phyloP scores from a whole-genome alignment of 2,113 vertebrate species.

The Sander vitreus region DNA sequence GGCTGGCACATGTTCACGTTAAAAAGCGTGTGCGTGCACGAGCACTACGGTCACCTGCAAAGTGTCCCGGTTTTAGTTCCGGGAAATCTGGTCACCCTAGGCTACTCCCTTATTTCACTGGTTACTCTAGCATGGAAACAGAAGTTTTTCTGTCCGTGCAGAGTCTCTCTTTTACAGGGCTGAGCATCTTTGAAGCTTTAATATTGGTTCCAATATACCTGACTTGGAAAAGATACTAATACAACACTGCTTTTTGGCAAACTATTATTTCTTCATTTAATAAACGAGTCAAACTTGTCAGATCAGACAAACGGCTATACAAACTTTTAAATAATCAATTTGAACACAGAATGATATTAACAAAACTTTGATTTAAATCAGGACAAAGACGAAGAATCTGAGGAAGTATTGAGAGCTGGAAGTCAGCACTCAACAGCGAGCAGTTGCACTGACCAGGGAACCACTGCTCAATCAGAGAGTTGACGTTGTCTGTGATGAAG shows the following conservation, averaged over 20 bases:
- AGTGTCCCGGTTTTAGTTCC: no score
- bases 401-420: neutral
- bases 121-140: neutral
- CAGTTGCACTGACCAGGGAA: constrained; percentile 91
- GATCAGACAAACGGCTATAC: neutral
- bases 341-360: neutral
- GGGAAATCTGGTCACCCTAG: neutral
- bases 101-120: neutral
- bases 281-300: neutral
- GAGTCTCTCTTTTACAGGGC: neutral
- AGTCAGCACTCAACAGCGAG: neutral
- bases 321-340: neutral
- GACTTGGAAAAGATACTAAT: neutral
- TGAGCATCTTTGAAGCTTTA: neutral
- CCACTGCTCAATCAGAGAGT: constrained; percentile 97
- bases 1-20: no score
- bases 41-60: no score
- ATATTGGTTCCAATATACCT: no score
- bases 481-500: constrained; percentile 97
- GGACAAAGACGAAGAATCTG: neutral
- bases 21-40: no score
- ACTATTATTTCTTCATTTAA: neutral
- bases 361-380: neutral
- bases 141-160: neutral
- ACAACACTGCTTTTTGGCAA: neutral